A percentile compares a stretch with the other conserved stretches of the same genome.
Evolutionary conservation across 2,113 vertebrate species (phyloP).

Genomic region (Bucco capensis): DNA sequence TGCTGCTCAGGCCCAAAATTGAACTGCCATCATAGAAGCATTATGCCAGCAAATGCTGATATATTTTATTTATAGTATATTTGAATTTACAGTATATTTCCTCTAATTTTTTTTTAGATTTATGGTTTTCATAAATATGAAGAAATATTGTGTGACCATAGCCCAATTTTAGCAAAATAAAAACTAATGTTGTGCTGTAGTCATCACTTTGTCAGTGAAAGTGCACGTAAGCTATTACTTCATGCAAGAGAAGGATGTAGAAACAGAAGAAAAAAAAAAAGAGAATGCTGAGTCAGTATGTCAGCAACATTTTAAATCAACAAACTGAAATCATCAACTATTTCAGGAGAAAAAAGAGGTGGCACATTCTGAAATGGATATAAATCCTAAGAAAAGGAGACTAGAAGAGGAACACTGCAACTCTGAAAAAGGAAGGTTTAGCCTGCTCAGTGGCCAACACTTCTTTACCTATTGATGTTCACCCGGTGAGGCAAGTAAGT

Average conservation of each 20-base stretch:
- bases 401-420: not conserved
- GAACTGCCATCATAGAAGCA: not conserved
- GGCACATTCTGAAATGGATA: not conserved
- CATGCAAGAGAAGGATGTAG: not conserved
- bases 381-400: not conserved
- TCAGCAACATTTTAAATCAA: conserved; percentile 21
- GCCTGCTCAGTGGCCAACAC: not conserved
- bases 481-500: not conserved
- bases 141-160: not conserved
- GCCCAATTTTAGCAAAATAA: not conserved
- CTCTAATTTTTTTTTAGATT: not conserved
- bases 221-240: not conserved
- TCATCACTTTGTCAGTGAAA: not conserved
- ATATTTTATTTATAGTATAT: not conserved
- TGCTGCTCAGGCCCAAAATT: not conserved
- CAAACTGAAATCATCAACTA: not conserved
- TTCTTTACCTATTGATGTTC: not conserved
- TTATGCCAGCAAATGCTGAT: not conserved
- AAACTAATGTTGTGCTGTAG: not conserved
- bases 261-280: not conserved
- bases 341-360: not conserved
- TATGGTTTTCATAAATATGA: not conserved
- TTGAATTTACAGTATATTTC: not conserved
- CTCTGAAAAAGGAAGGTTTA: not conserved
- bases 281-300: not conserved